Conservation (phyloP, 2,797 vertebrate species). For the Cossypha dichroa region DNA sequence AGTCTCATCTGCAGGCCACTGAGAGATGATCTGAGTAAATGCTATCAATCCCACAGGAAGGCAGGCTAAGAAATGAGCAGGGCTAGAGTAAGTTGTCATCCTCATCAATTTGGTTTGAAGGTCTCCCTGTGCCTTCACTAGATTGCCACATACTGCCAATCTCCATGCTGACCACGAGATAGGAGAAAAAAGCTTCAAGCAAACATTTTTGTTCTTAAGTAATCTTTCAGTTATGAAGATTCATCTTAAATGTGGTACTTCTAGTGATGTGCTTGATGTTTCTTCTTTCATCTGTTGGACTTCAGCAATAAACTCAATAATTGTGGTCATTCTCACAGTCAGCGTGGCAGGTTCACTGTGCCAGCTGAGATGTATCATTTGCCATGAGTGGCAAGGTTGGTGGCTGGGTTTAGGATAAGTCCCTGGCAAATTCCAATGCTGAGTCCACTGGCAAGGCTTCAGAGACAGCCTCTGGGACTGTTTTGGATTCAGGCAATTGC, state of each 20-base stretch:
- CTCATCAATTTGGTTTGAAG: background rate
- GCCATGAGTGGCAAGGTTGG: conserved; percentile 9
- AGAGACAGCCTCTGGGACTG: conserved; percentile 33
- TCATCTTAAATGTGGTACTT: background rate
- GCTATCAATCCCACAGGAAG: background rate
- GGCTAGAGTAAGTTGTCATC: background rate
- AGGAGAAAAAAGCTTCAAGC: background rate
- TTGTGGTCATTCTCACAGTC: background rate
- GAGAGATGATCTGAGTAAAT: background rate
- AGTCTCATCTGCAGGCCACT: background rate
- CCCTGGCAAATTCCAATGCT: conserved; percentile 34
- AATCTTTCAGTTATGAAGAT: background rate
- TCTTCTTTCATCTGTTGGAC: conserved; percentile 27
- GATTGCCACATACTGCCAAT: background rate
- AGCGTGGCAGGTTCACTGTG: conserved; percentile 28
- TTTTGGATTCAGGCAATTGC: conserved; percentile 46
- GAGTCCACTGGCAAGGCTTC: conserved; percentile 60
- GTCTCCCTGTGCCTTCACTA: background rate
- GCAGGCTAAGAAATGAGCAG: background rate
- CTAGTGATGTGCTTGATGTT: background rate
- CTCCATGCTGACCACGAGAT: background rate
- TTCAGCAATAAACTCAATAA: conserved; percentile 5
- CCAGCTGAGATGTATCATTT: conserved; percentile 23
- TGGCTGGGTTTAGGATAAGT: conserved; percentile 44
- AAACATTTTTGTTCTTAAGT: conserved; percentile 5